These are phyloP conservation scores for Sicus ferrugineus DNA, from an alignment of 2,888 invertebrate species.

Conservation along the genomic window DNA sequence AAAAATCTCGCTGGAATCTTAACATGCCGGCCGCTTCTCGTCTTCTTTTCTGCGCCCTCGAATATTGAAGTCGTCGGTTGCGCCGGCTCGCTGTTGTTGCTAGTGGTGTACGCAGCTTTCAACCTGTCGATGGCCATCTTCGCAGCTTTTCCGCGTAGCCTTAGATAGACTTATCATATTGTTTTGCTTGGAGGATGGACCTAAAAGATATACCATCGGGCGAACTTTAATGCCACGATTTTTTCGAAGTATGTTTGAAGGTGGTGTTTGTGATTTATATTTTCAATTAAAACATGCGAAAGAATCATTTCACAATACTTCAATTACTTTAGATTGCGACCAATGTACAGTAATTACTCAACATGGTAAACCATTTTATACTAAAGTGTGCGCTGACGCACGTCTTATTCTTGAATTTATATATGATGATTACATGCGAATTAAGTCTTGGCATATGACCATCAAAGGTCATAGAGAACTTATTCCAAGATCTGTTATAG, in stretches of 20 bases:
- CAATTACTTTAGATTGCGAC: slow-evolving; percentile 98
- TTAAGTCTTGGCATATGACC: slow-evolving; percentile 98
- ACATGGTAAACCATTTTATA: slow-evolving; percentile 97
- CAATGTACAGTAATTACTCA: slow-evolving; percentile 98
- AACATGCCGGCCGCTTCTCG: too few species aligned
- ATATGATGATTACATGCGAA: slow-evolving; percentile 98
- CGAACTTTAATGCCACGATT: slow-evolving; percentile 98
- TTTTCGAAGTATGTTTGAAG: slow-evolving; percentile 99
- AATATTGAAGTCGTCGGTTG: too few species aligned
- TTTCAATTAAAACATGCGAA: slow-evolving; percentile 97
- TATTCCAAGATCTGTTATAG: slow-evolving; percentile 87
- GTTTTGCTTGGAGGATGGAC: slow-evolving; percentile 97
- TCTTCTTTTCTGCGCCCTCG: too few species aligned
- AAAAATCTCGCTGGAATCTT: slow-evolving; percentile 97
- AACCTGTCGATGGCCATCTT: slow-evolving; percentile 99
- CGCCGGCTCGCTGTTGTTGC: too few species aligned
- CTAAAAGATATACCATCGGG: slow-evolving; percentile 98
- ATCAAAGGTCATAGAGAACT: slow-evolving; percentile 94
- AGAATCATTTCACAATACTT: slow-evolving; percentile 98
- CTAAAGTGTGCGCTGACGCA: slow-evolving; percentile 98
- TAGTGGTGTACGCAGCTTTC: too few species aligned
- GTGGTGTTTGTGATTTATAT: slow-evolving; percentile 97
- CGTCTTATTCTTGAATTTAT: slow-evolving; percentile 97
- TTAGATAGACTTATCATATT: slow-evolving; percentile 96
- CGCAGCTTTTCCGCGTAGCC: slow-evolving; percentile 99